Evolutionary conservation across 1,140 invertebrate species (phyloP).

Genomic region (Tetramorium parvispinum): DNA sequence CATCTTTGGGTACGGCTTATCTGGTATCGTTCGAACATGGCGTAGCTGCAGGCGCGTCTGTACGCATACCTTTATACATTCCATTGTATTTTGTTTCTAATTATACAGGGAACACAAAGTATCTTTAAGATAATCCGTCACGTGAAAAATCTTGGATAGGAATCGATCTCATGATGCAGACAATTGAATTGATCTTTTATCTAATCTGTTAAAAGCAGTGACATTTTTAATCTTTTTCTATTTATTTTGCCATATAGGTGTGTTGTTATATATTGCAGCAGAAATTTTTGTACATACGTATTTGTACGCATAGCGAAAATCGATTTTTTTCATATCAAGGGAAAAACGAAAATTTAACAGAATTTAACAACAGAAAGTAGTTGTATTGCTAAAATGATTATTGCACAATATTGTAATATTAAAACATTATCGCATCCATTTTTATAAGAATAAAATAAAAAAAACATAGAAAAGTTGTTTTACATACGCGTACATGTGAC

Average conservation of each 20-base stretch:
- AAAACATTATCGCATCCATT: background rate
- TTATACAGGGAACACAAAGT: constrained; percentile 71
- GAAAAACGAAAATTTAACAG: constrained; percentile 15
- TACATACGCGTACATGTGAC: background rate
- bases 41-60: constrained; percentile 68
- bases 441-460: background rate
- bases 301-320: background rate
- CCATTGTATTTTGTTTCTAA: constrained; percentile 80
- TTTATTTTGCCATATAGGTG: background rate
- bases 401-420: background rate
- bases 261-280: background rate
- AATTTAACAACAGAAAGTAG: background rate
- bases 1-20: constrained; percentile 74
- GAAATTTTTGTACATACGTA: background rate
- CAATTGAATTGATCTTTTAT: background rate
- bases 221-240: background rate
- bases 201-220: background rate
- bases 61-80: constrained; percentile 79
- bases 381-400: background rate
- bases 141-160: constrained; percentile 35
- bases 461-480: background rate
- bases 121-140: constrained; percentile 14
- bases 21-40: constrained; percentile 68
- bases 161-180: constrained; percentile 13
- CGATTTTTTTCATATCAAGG: background rate